Evolutionary conservation across 1,140 invertebrate species (phyloP).

Genomic region (Aphis craccivora): DNA sequence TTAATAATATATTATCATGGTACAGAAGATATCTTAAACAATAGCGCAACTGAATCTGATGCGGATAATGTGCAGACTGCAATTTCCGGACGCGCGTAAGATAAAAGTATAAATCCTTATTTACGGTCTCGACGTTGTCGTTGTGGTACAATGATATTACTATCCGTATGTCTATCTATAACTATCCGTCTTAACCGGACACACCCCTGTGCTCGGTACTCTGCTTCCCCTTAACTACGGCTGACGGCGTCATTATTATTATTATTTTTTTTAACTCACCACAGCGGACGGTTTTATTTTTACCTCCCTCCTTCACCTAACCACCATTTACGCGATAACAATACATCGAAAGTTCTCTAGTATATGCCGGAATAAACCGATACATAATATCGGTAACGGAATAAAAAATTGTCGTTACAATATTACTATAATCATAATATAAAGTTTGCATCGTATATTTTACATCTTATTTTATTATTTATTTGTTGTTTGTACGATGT

Average conservation of each 20-base stretch:
- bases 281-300: background rate
- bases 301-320: background rate
- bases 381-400: background rate
- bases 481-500: no score
- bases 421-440: no score
- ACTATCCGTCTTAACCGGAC: background rate
- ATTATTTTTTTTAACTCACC: background rate
- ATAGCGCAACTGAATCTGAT: background rate
- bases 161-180: background rate
- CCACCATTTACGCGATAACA: background rate
- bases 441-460: no score
- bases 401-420: no score
- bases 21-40: background rate
- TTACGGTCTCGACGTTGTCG: background rate
- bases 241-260: background rate
- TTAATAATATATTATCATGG: background rate
- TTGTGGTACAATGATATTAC: constrained; percentile 15
- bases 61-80: background rate
- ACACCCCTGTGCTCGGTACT: background rate
- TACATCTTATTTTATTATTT: no score
- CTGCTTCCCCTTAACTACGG: background rate
- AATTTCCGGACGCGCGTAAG: background rate
- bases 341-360: background rate
- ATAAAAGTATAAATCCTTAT: constrained; percentile 18
- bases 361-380: background rate